Evolutionary conservation across 2,888 invertebrate genomes (phyloP), one percentile per base, ranked within the genome.

Genomic region (Cotesia congregata): DNA sequence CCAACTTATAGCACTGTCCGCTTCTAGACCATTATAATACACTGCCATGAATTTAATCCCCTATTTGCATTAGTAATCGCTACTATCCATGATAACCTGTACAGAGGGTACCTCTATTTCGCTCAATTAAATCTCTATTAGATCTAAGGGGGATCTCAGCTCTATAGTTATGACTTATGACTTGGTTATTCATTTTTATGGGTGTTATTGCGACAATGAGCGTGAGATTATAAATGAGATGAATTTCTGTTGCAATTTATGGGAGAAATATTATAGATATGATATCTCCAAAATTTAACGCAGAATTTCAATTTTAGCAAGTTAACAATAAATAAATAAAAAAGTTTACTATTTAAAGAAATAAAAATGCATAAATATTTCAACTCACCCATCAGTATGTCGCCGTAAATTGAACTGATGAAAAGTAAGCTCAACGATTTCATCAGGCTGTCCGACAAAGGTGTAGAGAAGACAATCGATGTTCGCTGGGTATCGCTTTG

Each of bases 381-480:
- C 30, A 84, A 94, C 94, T 94, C 86, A 94, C 94, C 93, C 93
- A 68, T 92, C 90, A 85, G 92, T 91, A 59, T 91, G 91, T 85
- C 93, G 93, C 84, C 93, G 93, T 78, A 96, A 91, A 89, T 95
- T 94, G 90, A 96, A 95, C 87, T 95, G 94, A 71, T 94, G 92
- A 90, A 96, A 96, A 78, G 93, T 93, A 78, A 97, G 91, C 90
- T 96, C 95, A 80, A 96, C 94, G 85, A 96, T 95, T 90, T 96
- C 94, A 87, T 95, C 94, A 17, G 93, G 91, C 78, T 93, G 93
- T 1, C 95, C 96, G 83, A 93, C 91, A 90, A 97, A 97, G 59
- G 95, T 95, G 91, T 95, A 96, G 74, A 96, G 93, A 72, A 96
- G 92, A 88, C 97, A 97, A 91, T 94, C 93, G 88, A 95, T 92